Conservation (phyloP, 2,113 vertebrate species). For the Centropus unirufus region DNA sequence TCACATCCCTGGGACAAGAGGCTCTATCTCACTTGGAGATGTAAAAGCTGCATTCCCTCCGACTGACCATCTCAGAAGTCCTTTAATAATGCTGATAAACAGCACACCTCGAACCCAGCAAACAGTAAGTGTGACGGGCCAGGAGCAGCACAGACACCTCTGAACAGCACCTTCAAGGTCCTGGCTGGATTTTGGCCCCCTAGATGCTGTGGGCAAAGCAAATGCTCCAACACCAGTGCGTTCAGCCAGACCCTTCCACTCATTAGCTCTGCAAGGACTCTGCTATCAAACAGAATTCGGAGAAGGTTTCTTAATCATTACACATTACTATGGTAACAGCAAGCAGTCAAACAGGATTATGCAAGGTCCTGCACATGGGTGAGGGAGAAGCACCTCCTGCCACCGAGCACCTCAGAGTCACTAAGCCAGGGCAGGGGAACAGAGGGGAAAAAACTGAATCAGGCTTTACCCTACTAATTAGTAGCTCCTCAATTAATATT, state of each 20-base stretch:
- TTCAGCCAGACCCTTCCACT: not conserved
- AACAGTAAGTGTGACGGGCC: not conserved
- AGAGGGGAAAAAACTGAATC: not conserved
- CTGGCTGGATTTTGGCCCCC: not conserved
- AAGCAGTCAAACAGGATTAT: not conserved
- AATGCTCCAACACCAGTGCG: not conserved
- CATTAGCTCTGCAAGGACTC: not conserved
- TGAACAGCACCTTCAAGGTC: fast-evolving
- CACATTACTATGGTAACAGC: conserved; percentile 10
- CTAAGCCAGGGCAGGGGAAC: not conserved
- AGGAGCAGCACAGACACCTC: not conserved
- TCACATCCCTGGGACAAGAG: not conserved
- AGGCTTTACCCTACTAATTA: not conserved
- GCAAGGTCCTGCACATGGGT: not conserved
- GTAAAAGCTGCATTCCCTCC: not conserved
- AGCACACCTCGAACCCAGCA: not conserved
- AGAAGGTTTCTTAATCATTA: not conserved
- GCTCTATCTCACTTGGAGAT: not conserved
- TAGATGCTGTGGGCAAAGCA: fast-evolving
- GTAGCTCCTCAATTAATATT: not conserved
- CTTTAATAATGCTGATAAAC: fast-evolving
- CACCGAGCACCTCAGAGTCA: not conserved
- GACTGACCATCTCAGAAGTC: not conserved
- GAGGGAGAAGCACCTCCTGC: not conserved
- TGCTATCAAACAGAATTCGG: not conserved